Evolutionary conservation across 2,797 vertebrate species (phyloP).

Genomic region (Scomberomorus guttatus): DNA sequence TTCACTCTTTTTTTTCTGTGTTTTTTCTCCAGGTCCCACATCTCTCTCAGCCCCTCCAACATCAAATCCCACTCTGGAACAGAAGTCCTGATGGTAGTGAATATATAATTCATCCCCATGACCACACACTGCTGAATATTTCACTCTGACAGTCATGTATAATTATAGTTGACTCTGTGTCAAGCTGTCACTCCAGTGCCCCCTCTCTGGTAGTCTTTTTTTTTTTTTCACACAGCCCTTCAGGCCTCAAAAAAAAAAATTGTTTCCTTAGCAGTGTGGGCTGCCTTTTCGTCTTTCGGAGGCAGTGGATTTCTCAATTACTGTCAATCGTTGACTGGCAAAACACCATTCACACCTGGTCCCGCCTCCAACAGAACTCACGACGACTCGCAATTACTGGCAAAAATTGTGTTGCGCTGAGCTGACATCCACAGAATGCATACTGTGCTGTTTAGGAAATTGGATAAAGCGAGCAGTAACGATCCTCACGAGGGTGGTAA

Average conservation of each 20-base stretch:
- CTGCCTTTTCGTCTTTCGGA: slow-evolving; percentile 27
- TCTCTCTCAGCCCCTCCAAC: slow-evolving; percentile 41
- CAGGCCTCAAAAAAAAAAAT: slow-evolving; percentile 35
- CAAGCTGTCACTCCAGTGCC: slow-evolving; percentile 67
- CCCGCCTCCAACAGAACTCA: slow-evolving; percentile 32
- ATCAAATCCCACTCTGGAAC: slow-evolving; percentile 69
- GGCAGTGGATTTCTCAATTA: slow-evolving; percentile 66
- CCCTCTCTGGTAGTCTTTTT: slow-evolving; percentile 37
- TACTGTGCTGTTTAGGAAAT: slow-evolving; percentile 65
- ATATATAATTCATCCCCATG: slow-evolving; percentile 76
- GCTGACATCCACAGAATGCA: slow-evolving; percentile 49
- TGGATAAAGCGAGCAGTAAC: slow-evolving; percentile 66
- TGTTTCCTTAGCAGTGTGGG: slow-evolving; percentile 39
- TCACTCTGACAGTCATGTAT: slow-evolving; percentile 74
- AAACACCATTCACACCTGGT: slow-evolving; percentile 41
- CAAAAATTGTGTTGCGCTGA: slow-evolving; percentile 32
- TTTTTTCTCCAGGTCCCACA: slow-evolving; percentile 31
- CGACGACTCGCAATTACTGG: slow-evolving; percentile 33
- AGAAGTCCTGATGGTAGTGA: slow-evolving; percentile 61
- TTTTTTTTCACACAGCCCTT: slow-evolving; percentile 41
- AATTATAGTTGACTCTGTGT: slow-evolving; percentile 77
- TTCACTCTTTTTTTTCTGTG: slow-evolving; percentile 44
- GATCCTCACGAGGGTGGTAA: slow-evolving; percentile 69
- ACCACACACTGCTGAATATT: slow-evolving; percentile 75
- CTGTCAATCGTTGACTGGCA: slow-evolving; percentile 61